Evolutionary conservation across 1,140 invertebrate genomes (phyloP), one percentile per base, ranked within the genome.

Genomic region (Drosophila lacertosa): DNA sequence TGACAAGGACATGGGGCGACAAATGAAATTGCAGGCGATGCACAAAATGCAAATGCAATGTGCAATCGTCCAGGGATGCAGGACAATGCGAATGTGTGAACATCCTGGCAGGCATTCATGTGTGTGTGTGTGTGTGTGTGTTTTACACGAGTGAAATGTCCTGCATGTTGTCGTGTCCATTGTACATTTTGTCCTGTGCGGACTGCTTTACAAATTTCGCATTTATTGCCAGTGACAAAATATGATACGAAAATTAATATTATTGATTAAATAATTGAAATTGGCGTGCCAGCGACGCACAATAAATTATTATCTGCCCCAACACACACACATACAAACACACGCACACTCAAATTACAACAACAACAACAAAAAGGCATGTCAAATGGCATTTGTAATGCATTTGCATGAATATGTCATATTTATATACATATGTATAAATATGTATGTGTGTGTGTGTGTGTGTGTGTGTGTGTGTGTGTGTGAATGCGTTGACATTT

Each of bases 241-340:
- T 89, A 89, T 89, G 84, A 89, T 89, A 89, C 77, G 84, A 89
- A 89, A 89, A 89, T 89, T 89, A 89, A 89, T 89, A 89, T 86
- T 89, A 89, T 89, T 89, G 84, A 89, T 89, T 89, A 89, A 89
- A 89, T 89, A 89, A 89, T 89, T 89, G 84, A 86, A 89, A 89
- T 86, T 81, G 84, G 84, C 84, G 77, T 74, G 62, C 59, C 68
- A 62, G 62, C 69, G 48, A 69, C 55, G 57, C 22, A 59, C 54
- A 57, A 74, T 74, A 53, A 74, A 70, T 70, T 74, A 74, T 74
- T 64, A 39, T 60, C 24, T 13, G 11, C 20, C 40, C 51, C 53
- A 37, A 18, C 29, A 22, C 24, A 9, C 16, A 11, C 16, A 20
- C 42, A 51, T n/a, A n/a, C n/a, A n/a, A n/a, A n/a, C 33, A 10